Evolutionary conservation across 2,113 vertebrate genomes (phyloP), one percentile per base, ranked within the genome.

Genomic region (Urocitellus parryii): DNA sequence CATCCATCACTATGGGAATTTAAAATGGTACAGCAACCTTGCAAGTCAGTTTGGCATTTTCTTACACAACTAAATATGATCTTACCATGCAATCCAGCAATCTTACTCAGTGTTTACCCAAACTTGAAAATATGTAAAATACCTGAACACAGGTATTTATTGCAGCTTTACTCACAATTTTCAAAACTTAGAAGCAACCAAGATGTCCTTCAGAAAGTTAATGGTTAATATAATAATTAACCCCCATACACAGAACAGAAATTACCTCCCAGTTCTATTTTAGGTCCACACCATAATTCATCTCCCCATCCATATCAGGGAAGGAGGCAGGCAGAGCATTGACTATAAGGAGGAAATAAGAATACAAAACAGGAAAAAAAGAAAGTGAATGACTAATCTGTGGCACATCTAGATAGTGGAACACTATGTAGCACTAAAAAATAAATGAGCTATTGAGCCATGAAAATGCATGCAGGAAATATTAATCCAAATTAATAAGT

Each of bases 51-150:
- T 88, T 91, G 20, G 29, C 25, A 81, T 20, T 51, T 88, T 63
- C 45, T 93, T 90, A 88, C 6, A 93, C 67, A 91, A 84, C 18
- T 83, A 93, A 91, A 37, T 63, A 76, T 39, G 24, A 8, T 68
- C 58, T 70, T 72, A 58, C 25, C 22, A 32, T 89, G 25, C 1
- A 32, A 72, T n/a, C 22, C 20, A 95, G n/a, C 10, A 74, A 84
- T 93, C 14, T 22, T 17, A 29, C 68, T 24, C 68, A 24, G 17
- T 95, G 34, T 83, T 80, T 80, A 91, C n/a, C n/a, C 14, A 84
- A 53, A 82, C 1, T 25, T 76, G n/a, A 93, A 74, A 88, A 79
- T 18, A 24, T 2, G 0, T 25, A 25, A 87, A 51, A 96, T 58
- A 45, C 8, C 29, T 39, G 5, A n/a, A 81, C 9, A 82, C 0